Evolutionary conservation across 2,888 invertebrate species (phyloP), one percentile per base, ranked within the genome.

Genomic region (Carterocephalus palaemon): DNA sequence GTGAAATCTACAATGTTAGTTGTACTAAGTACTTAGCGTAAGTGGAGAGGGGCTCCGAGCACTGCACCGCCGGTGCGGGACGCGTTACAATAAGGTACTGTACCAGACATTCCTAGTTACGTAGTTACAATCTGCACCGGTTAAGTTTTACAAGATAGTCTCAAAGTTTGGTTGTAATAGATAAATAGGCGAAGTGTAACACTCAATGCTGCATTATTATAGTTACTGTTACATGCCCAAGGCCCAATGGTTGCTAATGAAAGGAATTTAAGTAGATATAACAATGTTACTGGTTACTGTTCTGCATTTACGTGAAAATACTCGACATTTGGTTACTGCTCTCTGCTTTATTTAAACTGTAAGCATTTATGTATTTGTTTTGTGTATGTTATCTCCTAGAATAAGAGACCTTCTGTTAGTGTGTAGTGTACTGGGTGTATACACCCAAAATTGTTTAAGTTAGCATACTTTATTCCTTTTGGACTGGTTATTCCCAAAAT

Each of bases 1-100:
- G 75, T 72, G 66, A 66, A 66, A 63, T 76, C 65, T 78, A 76
- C 70, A 72, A 70, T 65, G 60, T 62, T 72, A 70, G 62, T 56
- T 62, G 54, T 70, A 65, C 66, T 55, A 58, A 52, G 54, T 61
- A 60, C 49, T 56, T 57, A 62, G 54, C 33, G n/a, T 52, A 56
- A 59, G 57, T 34, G 23, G 41, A 39, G 39, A 13, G 19, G 41
- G 31, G 26, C 22, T 10, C 7, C 17, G 15, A 9, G 16, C 9
- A n/a, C 20, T 16, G 20, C 7, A 7, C 13, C 7, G 13, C 28
- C 28, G 13, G 16, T 22, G 36, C 17, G 43, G 34, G 36, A 43
- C 29, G 36, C 34, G 16, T 42, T 28, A 16, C 23, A 5, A 32
- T 41, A 42, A 42, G 28, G 12, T 34, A 28, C 10, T 43, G 12